Evolutionary conservation across 2,113 vertebrate genomes (phyloP).

Genomic region (Oceanodroma tethys): DNA sequence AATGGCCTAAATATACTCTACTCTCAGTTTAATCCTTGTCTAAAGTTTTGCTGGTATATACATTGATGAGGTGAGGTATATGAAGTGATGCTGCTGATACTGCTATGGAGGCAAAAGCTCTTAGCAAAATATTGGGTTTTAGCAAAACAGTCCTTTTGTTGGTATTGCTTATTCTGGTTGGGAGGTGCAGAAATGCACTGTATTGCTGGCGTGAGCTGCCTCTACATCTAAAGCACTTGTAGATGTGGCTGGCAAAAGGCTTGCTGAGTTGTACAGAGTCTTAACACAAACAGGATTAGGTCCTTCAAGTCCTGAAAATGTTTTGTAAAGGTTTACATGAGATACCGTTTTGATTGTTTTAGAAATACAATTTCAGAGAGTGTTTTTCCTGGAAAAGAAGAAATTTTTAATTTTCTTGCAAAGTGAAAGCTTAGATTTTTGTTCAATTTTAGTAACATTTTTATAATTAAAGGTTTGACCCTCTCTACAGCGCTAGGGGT

Average conservation of each 20-base stretch:
- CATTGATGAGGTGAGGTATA: not conserved
- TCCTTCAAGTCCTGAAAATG: not conserved
- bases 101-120: not conserved
- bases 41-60: not conserved
- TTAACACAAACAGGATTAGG: not conserved
- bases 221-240: not conserved
- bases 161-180: not conserved
- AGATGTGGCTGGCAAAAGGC: not conserved
- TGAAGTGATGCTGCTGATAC: not conserved
- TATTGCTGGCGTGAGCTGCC: accelerated
- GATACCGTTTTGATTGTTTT: not conserved
- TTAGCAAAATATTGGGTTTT: not conserved
- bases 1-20: not conserved
- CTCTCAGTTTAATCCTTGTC: not conserved
- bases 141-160: not conserved
- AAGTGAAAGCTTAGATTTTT: not conserved
- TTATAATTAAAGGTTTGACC: not conserved
- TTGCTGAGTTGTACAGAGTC: not conserved
- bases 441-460: not conserved
- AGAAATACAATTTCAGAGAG: not conserved
- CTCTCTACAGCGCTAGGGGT: not conserved
- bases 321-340: not conserved
- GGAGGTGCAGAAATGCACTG: not conserved
- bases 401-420: not conserved
- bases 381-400: not conserved